phyloP scores from a whole-genome alignment of 2,113 vertebrate genomes.

The Genyomyrus donnyi region DNA sequence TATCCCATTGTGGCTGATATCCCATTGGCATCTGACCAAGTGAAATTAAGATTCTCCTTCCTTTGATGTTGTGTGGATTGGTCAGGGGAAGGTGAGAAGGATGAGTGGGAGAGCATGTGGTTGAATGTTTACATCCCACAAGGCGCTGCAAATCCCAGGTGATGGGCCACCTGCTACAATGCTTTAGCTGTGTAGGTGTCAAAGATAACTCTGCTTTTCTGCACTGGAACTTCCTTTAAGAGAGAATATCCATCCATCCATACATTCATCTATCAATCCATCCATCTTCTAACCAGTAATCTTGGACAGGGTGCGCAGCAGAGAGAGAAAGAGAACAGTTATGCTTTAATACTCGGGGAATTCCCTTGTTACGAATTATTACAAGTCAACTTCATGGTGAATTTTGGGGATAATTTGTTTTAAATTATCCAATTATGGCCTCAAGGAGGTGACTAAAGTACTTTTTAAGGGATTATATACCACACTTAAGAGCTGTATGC shows the following conservation, averaged over 20 bases:
- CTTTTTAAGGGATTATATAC: not conserved
- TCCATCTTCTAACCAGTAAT: not conserved
- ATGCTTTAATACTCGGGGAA: not conserved
- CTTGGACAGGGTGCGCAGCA: not conserved
- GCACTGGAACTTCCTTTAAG: not conserved
- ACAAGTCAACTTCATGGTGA: not conserved
- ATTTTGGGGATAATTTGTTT: not conserved
- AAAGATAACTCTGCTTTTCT: not conserved
- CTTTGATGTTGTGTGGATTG: not conserved
- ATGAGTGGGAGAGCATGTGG: not conserved
- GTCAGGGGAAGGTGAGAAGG: not conserved
- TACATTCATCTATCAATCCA: not conserved
- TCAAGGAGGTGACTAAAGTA: not conserved
- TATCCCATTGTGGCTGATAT: not conserved
- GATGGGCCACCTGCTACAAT: not conserved
- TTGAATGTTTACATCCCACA: not conserved
- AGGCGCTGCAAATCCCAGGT: not conserved
- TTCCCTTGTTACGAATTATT: not conserved
- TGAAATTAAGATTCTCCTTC: not conserved
- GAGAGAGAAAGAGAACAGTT: not conserved
- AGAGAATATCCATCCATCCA: not conserved
- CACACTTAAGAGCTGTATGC: not conserved
- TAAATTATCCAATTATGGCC: not conserved
- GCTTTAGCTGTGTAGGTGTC: not conserved
- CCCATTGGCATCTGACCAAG: not conserved